phyloP scores from a whole-genome alignment of 1,140 invertebrate species.

The Lucilia sericata region DNA sequence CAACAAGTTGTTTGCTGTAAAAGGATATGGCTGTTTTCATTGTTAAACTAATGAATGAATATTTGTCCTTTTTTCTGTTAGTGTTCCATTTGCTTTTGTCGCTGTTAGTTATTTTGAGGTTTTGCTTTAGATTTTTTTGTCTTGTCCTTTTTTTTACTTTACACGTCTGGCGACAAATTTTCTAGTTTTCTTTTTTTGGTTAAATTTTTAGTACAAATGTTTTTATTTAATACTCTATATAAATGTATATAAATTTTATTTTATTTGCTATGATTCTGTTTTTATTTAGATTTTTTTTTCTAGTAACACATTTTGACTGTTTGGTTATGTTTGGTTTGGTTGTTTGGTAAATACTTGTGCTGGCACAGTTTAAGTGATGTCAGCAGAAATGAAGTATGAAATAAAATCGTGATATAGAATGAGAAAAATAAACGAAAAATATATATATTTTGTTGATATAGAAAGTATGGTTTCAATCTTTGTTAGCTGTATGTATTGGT shows the following conservation, averaged over 20 bases:
- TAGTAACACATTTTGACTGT: not conserved
- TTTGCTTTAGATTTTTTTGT: not conserved
- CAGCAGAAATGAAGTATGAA: not conserved
- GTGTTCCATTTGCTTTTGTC: not conserved
- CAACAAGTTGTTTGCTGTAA: no score
- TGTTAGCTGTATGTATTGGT: no score
- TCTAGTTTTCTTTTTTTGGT: not conserved
- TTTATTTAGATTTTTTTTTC: not conserved
- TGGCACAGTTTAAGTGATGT: slow-evolving; percentile 15
- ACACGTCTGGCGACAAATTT: not conserved
- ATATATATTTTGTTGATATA: no score
- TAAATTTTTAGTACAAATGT: not conserved
- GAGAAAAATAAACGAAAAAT: not conserved
- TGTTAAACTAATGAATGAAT: slow-evolving; percentile 12
- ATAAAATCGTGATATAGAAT: not conserved
- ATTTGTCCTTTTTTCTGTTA: not conserved
- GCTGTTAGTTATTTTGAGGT: not conserved
- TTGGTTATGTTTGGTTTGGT: not conserved
- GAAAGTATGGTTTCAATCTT: no score
- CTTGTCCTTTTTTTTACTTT: not conserved
- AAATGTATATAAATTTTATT: slow-evolving; percentile 12
- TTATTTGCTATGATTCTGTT: not conserved
- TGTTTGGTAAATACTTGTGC: not conserved
- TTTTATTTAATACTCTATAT: not conserved
- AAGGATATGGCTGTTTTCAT: not conserved